phyloP scores from a whole-genome alignment of 2,888 invertebrate species.

The Eugnorisma glareosa region DNA sequence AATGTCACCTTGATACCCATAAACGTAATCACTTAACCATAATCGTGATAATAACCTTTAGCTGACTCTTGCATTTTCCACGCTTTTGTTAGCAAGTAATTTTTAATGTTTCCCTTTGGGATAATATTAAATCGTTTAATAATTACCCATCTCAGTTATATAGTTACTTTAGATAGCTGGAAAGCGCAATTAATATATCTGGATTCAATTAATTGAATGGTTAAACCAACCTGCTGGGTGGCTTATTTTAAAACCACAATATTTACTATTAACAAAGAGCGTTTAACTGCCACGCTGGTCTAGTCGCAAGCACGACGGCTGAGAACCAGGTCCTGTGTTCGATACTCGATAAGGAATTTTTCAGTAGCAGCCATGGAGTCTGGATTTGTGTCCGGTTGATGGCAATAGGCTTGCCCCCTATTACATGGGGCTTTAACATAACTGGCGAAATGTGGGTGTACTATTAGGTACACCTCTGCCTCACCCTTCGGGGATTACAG shows the following conservation, averaged over 20 bases:
- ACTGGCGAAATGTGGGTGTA: too few relatives aligned
- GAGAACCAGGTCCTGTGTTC: too few relatives aligned
- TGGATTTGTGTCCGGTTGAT: too few relatives aligned
- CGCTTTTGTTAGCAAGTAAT: slow-evolving; percentile 20
- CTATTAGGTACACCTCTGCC: too few relatives aligned
- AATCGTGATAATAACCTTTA: slow-evolving; percentile 39
- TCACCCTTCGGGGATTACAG: too few relatives aligned
- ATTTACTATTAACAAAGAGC: not conserved
- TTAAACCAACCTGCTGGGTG: not conserved
- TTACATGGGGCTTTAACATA: too few relatives aligned
- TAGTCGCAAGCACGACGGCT: too few relatives aligned
- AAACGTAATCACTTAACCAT: slow-evolving; percentile 35
- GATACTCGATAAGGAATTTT: too few relatives aligned
- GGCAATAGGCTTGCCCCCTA: too few relatives aligned
- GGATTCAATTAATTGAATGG: not conserved
- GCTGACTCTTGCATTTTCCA: slow-evolving; percentile 24
- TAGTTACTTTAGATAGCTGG: not conserved
- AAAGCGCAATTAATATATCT: not conserved
- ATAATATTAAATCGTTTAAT: not conserved
- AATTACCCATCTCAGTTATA: not conserved
- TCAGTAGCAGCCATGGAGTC: too few relatives aligned
- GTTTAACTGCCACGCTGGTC: too few relatives aligned
- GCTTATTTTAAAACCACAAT: not conserved
- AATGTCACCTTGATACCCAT: slow-evolving; percentile 33
- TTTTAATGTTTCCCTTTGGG: slow-evolving; percentile 17